phyloP scores from a whole-genome alignment of 1,140 invertebrate species.

The Trichonephila inaurata region DNA sequence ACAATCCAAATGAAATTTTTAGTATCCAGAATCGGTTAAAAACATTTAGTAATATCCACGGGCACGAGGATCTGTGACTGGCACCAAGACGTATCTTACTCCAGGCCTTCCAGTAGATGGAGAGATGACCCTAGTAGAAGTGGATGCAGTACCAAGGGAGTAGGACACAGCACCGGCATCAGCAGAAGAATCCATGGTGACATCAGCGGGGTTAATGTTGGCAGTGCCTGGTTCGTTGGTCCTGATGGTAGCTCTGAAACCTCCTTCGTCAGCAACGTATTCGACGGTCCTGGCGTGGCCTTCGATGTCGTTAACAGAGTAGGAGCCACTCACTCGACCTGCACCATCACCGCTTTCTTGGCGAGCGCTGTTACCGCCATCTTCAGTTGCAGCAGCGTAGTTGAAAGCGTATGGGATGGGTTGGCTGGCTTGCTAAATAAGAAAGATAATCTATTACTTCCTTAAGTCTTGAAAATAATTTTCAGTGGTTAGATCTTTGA shows the following conservation, averaged over 20 bases:
- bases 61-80: conserved; percentile 34
- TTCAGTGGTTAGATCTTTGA: background rate
- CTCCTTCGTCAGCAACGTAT: conserved; percentile 79
- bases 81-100: conserved; percentile 44
- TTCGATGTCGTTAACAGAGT: conserved; percentile 77
- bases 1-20: background rate
- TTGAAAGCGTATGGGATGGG: conserved; percentile 64
- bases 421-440: background rate
- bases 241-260: conserved; percentile 78
- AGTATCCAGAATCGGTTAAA: background rate
- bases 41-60: conserved; percentile 44
- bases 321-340: conserved; percentile 75
- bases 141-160: background rate
- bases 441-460: too few relatives aligned
- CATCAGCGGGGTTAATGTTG: conserved; percentile 63
- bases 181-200: conserved; percentile 34
- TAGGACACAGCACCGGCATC: background rate
- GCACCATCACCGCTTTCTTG: conserved; percentile 58
- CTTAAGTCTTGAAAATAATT: background rate
- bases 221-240: conserved; percentile 72
- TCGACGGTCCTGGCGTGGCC: conserved; percentile 78
- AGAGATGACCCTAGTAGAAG: background rate
- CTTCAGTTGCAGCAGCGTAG: conserved; percentile 39
- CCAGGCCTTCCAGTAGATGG: background rate
- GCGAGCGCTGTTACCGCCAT: conserved; percentile 37